phyloP scores from a whole-genome alignment of 2,888 invertebrate species.

The Shargacucullia verbasci region DNA sequence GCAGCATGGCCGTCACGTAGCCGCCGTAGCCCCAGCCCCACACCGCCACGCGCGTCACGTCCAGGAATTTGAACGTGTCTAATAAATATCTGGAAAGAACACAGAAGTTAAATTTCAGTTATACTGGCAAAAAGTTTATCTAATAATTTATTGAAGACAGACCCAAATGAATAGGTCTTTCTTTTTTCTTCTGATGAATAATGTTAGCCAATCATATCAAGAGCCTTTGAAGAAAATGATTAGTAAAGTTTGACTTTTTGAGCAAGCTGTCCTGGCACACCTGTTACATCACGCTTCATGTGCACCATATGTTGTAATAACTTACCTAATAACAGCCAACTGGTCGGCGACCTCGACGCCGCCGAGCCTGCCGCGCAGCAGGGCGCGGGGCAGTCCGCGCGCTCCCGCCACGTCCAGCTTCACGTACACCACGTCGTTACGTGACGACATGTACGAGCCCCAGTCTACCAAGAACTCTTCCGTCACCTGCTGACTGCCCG shows the following conservation, averaged over 20 bases:
- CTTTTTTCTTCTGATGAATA: too few relatives aligned
- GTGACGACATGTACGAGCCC: slow-evolving; percentile 97
- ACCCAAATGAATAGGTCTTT: too few relatives aligned
- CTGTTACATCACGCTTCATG: too few relatives aligned
- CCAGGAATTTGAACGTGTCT: slow-evolving; percentile 94
- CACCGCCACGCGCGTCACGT: slow-evolving; percentile 96
- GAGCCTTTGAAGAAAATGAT: too few relatives aligned
- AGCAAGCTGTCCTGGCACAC: too few relatives aligned
- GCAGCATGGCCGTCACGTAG: slow-evolving; percentile 97
- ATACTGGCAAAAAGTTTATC: too few relatives aligned
- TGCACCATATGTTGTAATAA: too few relatives aligned
- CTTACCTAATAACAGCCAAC: slow-evolving; percentile 93
- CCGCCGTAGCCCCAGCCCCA: slow-evolving; percentile 99
- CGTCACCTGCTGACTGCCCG: slow-evolving; percentile 96
- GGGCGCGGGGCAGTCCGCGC: slow-evolving; percentile 93
- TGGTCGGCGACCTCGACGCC: slow-evolving; percentile 98
- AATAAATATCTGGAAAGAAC: slow-evolving; percentile 91
- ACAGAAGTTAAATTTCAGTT: too few relatives aligned
- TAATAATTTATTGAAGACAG: too few relatives aligned
- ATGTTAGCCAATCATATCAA: too few relatives aligned
- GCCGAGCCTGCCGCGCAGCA: slow-evolving; percentile 95
- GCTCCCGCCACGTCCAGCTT: slow-evolving; percentile 97
- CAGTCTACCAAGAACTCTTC: slow-evolving; percentile 96
- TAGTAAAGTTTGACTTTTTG: too few relatives aligned
- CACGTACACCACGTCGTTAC: slow-evolving; percentile 96